Base-by-base conservation (phyloP, 2,113 vertebrate species). In the Oncorhynchus mykiss region DNA sequence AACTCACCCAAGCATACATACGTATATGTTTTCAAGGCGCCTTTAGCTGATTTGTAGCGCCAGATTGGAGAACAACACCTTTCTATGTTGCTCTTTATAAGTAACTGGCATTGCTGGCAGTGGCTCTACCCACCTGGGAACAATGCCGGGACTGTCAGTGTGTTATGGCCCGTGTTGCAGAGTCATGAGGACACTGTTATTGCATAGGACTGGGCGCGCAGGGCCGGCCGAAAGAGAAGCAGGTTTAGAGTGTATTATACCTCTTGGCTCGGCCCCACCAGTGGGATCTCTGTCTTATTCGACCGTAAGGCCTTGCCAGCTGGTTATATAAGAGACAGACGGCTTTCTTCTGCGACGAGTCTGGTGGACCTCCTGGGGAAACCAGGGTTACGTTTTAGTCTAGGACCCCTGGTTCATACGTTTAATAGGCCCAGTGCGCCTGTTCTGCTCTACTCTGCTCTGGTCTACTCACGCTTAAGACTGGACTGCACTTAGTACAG, bases 251-350 rank as follows among this genome's bases (percentile, higher is more conserved):
- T 70, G 68, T 39, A 73, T 74, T 57, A 67, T 74, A 71, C 70
- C 20, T 76, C 45, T 80, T 73, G 65, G 75, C 77, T 48, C 67
- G 12, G 60, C 51, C 39, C 29, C 39, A 48, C 57, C 54, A 69
- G 71, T 34, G 64, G 77, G 77, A 82, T 77, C 62, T 34, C 64
- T 80, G 45, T 79, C 80, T 75, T 78, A 64, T 74, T 75, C 72
- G 57, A 73, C 66, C n/a, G 70, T 67, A 34, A 60, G 25, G 18
- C 75, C 39, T 68, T 57, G 78, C 80, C 79, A 87, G 73, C 49
- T 27, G 25, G 72, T 80, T 86, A 79, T 84, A 81, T 82, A 86
- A 88, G 73, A 82, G 70, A 73, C 76, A 79, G 78, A 84, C 84
- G 75, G 68, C 67, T 82, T 71, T 64, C 3, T 39, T 39, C 71